A percentile compares a stretch with the other conserved stretches of the same genome.
phyloP scores from a whole-genome alignment of 1,140 invertebrate species.

The Pararge aegeria region DNA sequence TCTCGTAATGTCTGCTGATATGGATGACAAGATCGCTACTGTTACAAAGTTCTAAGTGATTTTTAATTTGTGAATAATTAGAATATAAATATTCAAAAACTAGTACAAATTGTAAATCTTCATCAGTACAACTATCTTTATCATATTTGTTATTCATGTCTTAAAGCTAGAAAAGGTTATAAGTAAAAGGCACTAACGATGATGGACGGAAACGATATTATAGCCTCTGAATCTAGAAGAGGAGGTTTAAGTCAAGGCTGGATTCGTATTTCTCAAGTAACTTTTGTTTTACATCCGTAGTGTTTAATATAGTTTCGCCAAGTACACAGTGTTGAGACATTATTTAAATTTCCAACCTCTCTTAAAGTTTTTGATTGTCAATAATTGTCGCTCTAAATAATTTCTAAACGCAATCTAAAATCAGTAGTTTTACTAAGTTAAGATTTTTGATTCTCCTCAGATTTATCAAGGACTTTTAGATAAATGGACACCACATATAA shows the following conservation, averaged over 20 bases:
- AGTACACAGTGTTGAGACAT: too few relatives aligned
- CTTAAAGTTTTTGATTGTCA: too few relatives aligned
- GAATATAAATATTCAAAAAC: background rate
- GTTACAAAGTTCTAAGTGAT: background rate
- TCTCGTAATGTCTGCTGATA: slow-evolving; percentile 9
- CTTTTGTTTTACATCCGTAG: background rate
- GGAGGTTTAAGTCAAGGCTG: slow-evolving; percentile 81
- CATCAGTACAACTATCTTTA: background rate
- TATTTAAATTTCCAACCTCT: too few relatives aligned
- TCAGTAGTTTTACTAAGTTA: too few relatives aligned
- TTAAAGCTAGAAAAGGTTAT: slow-evolving; percentile 1
- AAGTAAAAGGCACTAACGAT: slow-evolving; percentile 45
- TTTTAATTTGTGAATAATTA: background rate
- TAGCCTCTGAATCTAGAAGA: slow-evolving; percentile 67
- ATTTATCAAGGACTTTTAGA: slow-evolving; percentile 82
- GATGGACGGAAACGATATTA: slow-evolving; percentile 80
- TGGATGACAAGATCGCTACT: slow-evolving; percentile 5
- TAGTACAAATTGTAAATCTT: background rate
- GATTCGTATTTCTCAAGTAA: slow-evolving; percentile 81
- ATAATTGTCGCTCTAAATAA: too few relatives aligned
- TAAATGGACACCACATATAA: slow-evolving; percentile 84
- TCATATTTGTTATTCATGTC: slow-evolving; percentile 10
- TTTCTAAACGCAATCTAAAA: too few relatives aligned
- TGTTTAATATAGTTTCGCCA: background rate
- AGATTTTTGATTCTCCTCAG: too few relatives aligned